A percentile compares a stretch with the other conserved stretches of the same genome.
phyloP scores from a whole-genome alignment of 2,888 invertebrate genomes.

The Alloplasta piceator region DNA sequence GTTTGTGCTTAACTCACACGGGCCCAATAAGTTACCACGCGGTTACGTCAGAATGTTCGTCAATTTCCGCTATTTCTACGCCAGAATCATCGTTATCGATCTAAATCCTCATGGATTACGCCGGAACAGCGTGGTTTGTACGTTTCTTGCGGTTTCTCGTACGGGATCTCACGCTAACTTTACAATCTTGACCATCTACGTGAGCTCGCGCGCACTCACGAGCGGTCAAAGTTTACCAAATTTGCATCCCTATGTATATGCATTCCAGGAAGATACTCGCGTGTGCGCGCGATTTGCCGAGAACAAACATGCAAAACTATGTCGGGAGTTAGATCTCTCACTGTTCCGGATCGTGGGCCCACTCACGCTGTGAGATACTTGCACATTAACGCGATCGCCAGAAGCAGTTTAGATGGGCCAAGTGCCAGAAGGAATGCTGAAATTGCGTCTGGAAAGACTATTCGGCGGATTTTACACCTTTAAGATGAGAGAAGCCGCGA shows the following conservation, averaged over 20 bases:
- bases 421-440: slow-evolving; percentile 68
- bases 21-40: too few species aligned
- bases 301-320: neutral
- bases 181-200: neutral
- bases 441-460: slow-evolving; percentile 73
- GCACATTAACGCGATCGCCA: neutral
- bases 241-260: slow-evolving; percentile 59
- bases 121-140: neutral
- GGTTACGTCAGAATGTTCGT: too few species aligned
- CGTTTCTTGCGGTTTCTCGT: slow-evolving; percentile 20
- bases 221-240: slow-evolving; percentile 50
- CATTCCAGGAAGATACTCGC: slow-evolving; percentile 48
- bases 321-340: slow-evolving; percentile 9
- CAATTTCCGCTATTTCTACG: too few species aligned
- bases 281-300: slow-evolving; percentile 29
- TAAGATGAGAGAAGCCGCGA: too few species aligned
- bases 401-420: slow-evolving; percentile 59
- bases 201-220: too few species aligned
- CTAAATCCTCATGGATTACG: neutral
- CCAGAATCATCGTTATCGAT: neutral
- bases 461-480: too few species aligned
- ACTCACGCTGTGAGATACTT: neutral
- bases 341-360: neutral
- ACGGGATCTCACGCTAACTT: slow-evolving; percentile 13
- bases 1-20: too few species aligned